Conservation (phyloP, 1,140 invertebrate genomes). For the Brachionus manjavacas region DNA sequence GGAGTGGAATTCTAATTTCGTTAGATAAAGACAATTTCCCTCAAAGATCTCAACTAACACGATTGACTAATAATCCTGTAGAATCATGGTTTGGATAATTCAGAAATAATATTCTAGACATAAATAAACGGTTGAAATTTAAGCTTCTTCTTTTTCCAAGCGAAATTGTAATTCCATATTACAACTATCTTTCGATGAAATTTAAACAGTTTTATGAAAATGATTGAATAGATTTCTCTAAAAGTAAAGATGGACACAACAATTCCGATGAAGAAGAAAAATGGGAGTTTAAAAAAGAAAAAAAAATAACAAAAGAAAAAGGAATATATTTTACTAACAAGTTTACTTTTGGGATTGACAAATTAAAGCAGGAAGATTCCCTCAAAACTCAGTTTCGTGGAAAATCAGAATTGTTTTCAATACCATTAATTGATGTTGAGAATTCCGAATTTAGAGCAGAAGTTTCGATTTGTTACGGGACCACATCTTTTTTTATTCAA, state of each 20-base stretch:
- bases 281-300: too few species aligned
- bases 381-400: too few species aligned
- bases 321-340: too few species aligned
- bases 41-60: not conserved
- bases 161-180: not conserved
- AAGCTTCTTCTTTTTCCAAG: not conserved
- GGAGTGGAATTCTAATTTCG: not conserved
- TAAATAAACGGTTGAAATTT: not conserved
- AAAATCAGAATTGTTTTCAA: too few species aligned
- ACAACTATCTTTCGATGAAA: conserved; percentile 8
- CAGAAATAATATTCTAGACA: not conserved
- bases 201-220: not conserved
- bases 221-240: not conserved
- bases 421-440: too few species aligned
- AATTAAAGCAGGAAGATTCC: too few species aligned
- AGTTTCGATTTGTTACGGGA: not conserved
- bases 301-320: too few species aligned
- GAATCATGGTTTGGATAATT: not conserved
- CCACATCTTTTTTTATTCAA: not conserved
- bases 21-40: not conserved
- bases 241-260: not conserved
- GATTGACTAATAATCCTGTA: conserved; percentile 9
- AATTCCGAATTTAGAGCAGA: not conserved
- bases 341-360: too few species aligned
- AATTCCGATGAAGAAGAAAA: too few species aligned